A percentile compares a stretch with the other conserved stretches of the same genome.
phyloP scores from a whole-genome alignment of 2,797 vertebrate species.

The Pelobates cultripes region DNA sequence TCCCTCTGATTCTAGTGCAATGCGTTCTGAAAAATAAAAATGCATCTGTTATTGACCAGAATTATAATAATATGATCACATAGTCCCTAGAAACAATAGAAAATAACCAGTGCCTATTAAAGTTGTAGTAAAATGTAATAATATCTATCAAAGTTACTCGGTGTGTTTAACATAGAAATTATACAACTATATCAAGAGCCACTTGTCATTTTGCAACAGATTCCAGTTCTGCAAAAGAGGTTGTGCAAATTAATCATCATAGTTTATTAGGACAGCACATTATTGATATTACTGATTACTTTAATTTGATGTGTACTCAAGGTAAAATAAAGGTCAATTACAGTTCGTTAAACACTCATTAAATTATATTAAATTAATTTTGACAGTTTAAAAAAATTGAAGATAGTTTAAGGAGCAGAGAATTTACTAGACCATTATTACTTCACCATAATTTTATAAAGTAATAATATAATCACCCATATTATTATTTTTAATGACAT shows the following conservation, averaged over 20 bases:
- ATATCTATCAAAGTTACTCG: too few relatives aligned
- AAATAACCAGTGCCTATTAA: too few relatives aligned
- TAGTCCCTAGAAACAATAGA: too few relatives aligned
- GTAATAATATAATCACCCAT: not conserved
- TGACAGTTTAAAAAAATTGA: constrained; percentile 8
- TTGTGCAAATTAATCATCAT: constrained; percentile 28
- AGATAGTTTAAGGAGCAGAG: constrained; percentile 5
- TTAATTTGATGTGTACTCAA: constrained; percentile 47
- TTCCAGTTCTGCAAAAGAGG: constrained; percentile 17
- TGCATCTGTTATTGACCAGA: too few relatives aligned
- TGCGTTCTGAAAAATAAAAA: too few relatives aligned
- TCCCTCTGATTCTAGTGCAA: too few relatives aligned
- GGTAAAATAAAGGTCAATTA: constrained; percentile 50
- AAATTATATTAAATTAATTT: constrained; percentile 45
- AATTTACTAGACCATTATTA: constrained; percentile 20
- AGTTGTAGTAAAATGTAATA: too few relatives aligned
- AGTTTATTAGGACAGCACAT: constrained; percentile 32
- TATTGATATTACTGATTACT: constrained; percentile 43
- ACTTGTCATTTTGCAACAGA: not conserved
- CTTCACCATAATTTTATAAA: constrained; percentile 18
- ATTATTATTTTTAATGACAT: constrained; percentile 3
- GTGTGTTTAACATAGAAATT: not conserved
- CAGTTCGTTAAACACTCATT: constrained; percentile 48
- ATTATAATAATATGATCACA: too few relatives aligned
- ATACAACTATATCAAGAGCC: not conserved